These are phyloP conservation scores for Euura lappo DNA, from an alignment of 1,140 invertebrate species.

Conservation along the genomic window DNA sequence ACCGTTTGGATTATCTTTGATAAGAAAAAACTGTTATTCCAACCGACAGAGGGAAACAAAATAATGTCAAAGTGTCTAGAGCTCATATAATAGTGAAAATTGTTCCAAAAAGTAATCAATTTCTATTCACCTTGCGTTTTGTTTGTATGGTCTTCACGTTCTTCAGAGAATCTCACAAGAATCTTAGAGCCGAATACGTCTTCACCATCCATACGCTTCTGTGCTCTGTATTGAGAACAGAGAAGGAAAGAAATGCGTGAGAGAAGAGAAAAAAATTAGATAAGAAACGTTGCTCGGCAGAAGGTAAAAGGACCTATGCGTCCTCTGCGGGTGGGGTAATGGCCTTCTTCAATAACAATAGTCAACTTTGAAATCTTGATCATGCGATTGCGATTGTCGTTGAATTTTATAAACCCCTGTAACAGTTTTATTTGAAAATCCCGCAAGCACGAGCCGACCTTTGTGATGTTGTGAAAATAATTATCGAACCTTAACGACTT, in stretches of 20 bases:
- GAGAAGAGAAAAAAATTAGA: conserved; percentile 45
- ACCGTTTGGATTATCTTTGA: too few species aligned
- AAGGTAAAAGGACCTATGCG: conserved; percentile 19
- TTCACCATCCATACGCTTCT: conserved; percentile 85
- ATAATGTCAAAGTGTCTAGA: too few species aligned
- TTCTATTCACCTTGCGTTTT: conserved; percentile 46
- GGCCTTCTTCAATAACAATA: conserved; percentile 11
- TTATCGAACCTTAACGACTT: conserved; percentile 23
- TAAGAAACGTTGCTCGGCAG: conserved; percentile 33
- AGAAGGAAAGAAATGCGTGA: not conserved
- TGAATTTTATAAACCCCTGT: conserved; percentile 9
- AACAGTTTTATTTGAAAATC: conserved; percentile 13
- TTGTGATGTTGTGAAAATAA: conserved; percentile 27
- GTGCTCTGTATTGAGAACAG: conserved; percentile 65
- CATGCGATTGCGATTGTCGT: not conserved
- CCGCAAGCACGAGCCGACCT: conserved; percentile 14
- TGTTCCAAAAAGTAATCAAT: too few species aligned
- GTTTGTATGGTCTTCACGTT: conserved; percentile 38
- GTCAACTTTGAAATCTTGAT: not conserved
- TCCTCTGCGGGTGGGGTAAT: not conserved
- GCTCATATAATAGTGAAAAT: too few species aligned
- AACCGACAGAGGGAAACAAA: too few species aligned
- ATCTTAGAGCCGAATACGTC: conserved; percentile 84
- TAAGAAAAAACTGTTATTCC: too few species aligned
- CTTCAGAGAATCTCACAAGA: conserved; percentile 60